These are phyloP conservation scores for Vimba vimba DNA, from an alignment of 2,113 vertebrate genomes.

Conservation along the genomic window DNA sequence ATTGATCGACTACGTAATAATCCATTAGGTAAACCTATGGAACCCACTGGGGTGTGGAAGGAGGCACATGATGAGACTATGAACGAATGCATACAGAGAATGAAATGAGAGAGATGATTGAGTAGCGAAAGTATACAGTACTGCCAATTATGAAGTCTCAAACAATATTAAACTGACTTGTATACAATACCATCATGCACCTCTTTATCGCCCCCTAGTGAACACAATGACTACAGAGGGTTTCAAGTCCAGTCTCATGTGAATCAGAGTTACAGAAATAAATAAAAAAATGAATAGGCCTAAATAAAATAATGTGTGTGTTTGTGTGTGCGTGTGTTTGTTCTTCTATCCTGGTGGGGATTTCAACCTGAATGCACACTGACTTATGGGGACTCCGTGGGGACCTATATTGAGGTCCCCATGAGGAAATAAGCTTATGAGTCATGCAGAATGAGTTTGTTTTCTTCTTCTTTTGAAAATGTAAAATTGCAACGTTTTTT, in stretches of 20 bases:
- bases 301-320: neutral
- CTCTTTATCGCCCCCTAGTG: constrained; percentile 78
- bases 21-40: constrained; percentile 78
- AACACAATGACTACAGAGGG: neutral
- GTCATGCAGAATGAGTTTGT: too few species aligned
- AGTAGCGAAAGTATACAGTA: constrained; percentile 27
- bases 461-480: too few species aligned
- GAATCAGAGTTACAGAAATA: neutral
- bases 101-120: constrained; percentile 23
- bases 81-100: neutral
- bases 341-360: too few species aligned
- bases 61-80: constrained; percentile 24
- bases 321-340: too few species aligned
- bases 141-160: constrained; percentile 25
- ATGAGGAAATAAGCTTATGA: too few species aligned
- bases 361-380: too few species aligned
- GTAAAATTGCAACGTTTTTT: too few species aligned
- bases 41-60: constrained; percentile 62
- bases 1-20: constrained; percentile 79
- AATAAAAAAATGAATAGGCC: too few species aligned
- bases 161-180: constrained; percentile 28
- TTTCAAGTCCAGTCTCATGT: neutral
- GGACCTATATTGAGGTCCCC: too few species aligned
- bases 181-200: neutral
- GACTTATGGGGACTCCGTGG: too few species aligned